Evolutionary conservation across 2,888 invertebrate species (phyloP).

Genomic region (Cordylochernes scorpioides): DNA sequence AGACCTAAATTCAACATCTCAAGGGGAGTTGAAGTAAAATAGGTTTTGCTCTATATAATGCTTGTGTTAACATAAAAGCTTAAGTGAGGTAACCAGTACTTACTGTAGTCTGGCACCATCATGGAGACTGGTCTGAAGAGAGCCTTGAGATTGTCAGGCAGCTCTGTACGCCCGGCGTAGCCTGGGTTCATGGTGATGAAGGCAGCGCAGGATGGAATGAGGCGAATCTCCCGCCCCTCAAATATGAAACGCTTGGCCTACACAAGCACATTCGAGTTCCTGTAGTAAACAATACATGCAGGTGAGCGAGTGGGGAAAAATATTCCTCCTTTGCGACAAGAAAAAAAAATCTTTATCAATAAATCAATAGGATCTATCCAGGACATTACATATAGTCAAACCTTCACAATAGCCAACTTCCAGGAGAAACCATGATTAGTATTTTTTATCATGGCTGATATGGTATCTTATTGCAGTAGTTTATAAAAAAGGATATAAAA

Average conservation of each 20-base stretch:
- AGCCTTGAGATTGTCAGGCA: slow-evolving; percentile 65
- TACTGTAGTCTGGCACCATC: slow-evolving; percentile 79
- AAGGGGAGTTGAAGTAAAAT: no score
- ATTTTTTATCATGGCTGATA: no score
- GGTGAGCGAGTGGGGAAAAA: background rate
- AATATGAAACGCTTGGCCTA: slow-evolving; percentile 43
- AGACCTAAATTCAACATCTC: no score
- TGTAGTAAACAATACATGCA: background rate
- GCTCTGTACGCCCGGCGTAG: slow-evolving; percentile 60
- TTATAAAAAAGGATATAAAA: no score
- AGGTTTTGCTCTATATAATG: no score
- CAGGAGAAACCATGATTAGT: no score
- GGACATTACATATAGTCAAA: no score
- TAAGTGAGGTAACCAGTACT: background rate
- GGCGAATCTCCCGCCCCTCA: slow-evolving; percentile 59
- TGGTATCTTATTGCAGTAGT: no score
- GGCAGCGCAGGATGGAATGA: slow-evolving; percentile 49
- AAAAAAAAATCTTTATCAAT: background rate
- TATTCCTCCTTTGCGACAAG: background rate
- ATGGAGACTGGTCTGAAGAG: slow-evolving; percentile 60
- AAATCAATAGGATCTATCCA: background rate
- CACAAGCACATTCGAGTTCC: slow-evolving; percentile 1
- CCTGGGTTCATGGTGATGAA: slow-evolving; percentile 83
- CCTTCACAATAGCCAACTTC: no score
- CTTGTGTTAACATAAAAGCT: no score